phyloP scores from a whole-genome alignment of 2,113 vertebrate species.

The Aspidoscelis tigris region DNA sequence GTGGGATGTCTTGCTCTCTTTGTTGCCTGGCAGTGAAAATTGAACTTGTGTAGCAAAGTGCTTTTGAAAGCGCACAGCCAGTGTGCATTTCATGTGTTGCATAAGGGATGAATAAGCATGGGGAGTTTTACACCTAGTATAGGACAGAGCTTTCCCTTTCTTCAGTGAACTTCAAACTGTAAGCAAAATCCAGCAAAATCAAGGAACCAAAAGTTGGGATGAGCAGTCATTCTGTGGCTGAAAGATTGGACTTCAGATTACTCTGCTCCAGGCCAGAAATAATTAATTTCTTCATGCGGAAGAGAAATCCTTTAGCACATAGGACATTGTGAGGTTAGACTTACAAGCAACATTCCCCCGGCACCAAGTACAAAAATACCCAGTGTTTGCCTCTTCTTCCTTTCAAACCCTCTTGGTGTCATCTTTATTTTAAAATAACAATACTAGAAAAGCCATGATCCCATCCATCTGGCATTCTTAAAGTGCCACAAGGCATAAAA shows the following conservation, averaged over 20 bases:
- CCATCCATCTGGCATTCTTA: too few species aligned
- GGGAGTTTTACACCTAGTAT: neutral
- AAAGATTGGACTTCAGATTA: neutral
- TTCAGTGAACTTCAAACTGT: neutral
- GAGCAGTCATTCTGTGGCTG: too few species aligned
- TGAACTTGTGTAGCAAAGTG: neutral
- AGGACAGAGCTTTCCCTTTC: neutral
- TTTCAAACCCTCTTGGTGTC: too few species aligned
- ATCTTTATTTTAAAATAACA: too few species aligned
- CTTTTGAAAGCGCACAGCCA: neutral
- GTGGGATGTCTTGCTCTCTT: neutral
- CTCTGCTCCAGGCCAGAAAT: neutral
- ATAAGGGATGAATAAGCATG: constrained; percentile 15
- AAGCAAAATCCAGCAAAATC: neutral
- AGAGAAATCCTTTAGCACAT: too few species aligned
- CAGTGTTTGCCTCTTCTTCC: too few species aligned
- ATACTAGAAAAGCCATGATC: too few species aligned
- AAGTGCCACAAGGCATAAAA: too few species aligned
- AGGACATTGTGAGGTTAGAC: too few species aligned
- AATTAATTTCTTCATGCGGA: too few species aligned
- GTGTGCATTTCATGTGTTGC: neutral
- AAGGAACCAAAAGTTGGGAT: neutral
- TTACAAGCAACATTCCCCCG: too few species aligned
- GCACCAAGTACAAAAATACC: too few species aligned
- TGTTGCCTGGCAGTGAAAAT: constrained; percentile 8